Base-by-base conservation (phyloP, 2,888 invertebrate genomes). In the Ectobius pallidus region DNA sequence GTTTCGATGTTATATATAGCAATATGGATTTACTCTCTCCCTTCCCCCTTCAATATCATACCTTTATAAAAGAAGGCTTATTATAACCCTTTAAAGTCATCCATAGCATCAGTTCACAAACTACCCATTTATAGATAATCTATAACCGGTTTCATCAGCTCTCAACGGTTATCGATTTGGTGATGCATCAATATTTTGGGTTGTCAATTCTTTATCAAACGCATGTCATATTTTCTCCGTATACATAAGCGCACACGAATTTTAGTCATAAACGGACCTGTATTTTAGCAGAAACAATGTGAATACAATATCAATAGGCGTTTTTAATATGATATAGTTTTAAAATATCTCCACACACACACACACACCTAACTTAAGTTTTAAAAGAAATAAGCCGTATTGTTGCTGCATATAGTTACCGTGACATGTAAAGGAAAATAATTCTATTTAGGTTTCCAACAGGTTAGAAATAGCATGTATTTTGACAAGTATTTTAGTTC, bases 41-140 rank as follows among this genome's bases (percentile, higher is more conserved):
- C n/a, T 22, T 7, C 22, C 58, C 22, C 52, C 11, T 34, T 11
- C 34, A 34, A 11, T 34, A n/a, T n/a, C n/a, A 14, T 58, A 25
- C 58, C 25, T 52, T 58, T 30, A 30, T 30, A 30, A 58, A 58
- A 58, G 58, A 58, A 58, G 30, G 30, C 7, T 25, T 55, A 30
- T 58, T 58, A 58, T 16, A 58, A 58, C 58, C 58, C 58, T 58
- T 32, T 58, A 30, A n/a, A 52, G 22, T 30, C 30, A 58, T n/a
- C 30, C 58, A 58, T 7, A 30, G 14, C 32, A n/a, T n/a, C 22
- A 27, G 22, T 58, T 58, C 32, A 58, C 30, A 30, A 58, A 30
- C 32, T 22, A 30, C 30, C 52, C 27, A 58, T 58, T 58, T 58
- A 58, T 58, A 58, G 58, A 58, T 58, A 30, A n/a, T 58, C 58